These are phyloP conservation scores for Chrysina gloriosa DNA, from an alignment of 2,888 invertebrate genomes.

Conservation along the genomic window DNA sequence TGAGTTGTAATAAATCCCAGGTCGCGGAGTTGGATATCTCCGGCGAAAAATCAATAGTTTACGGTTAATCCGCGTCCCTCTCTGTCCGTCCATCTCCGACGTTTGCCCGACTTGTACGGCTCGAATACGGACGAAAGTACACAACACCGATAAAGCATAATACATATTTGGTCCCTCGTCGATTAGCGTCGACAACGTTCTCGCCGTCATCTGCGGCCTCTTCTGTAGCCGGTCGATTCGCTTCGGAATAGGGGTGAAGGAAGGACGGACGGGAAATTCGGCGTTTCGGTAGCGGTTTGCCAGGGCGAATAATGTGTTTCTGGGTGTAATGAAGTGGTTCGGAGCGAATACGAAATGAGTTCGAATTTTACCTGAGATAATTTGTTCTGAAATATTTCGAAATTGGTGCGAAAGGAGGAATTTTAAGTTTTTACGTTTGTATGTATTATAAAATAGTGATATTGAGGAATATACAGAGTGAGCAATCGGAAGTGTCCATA, in stretches of 20 bases:
- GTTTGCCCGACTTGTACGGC: background rate
- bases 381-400: too few species aligned
- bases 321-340: too few species aligned
- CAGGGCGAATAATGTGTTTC: too few species aligned
- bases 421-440: too few species aligned
- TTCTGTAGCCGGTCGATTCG: background rate
- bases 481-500: too few species aligned
- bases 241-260: too few species aligned
- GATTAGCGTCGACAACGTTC: constrained; percentile 22
- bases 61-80: constrained; percentile 40
- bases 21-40: constrained; percentile 45
- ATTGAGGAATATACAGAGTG: too few species aligned
- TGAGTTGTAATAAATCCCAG: constrained; percentile 47
- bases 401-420: too few species aligned
- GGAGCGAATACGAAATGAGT: background rate
- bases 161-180: constrained; percentile 24
- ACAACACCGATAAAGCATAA: constrained; percentile 21
- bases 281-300: too few species aligned
- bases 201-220: constrained; percentile 19
- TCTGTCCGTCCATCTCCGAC: constrained; percentile 12
- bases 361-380: too few species aligned
- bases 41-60: constrained; percentile 49
- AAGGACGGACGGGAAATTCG: too few species aligned
- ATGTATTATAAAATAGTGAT: too few species aligned
- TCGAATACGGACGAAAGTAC: constrained; percentile 17